Percentiles rank a stretch among this genome's conserved stretches.
phyloP scores from a whole-genome alignment of 1,140 invertebrate species.

The roundworm (Caenorhabditis elegans) region DNA sequence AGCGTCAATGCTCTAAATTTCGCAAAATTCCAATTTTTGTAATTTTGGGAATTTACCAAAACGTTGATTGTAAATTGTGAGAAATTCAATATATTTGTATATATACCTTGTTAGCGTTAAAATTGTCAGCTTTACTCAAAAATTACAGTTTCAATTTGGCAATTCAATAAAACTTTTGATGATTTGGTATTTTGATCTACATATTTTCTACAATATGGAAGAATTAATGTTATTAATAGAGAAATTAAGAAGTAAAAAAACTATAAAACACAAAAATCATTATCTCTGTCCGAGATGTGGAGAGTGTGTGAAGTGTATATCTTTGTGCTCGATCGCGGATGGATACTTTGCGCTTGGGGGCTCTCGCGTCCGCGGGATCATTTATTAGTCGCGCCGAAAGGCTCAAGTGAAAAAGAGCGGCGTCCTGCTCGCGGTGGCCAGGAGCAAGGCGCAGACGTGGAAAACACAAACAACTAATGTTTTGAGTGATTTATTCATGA shows the following conservation, averaged over 20 bases:
- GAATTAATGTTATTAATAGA: background rate
- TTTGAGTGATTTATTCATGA: conserved; percentile 24
- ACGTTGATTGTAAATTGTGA: too few species aligned
- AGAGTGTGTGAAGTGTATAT: conserved; percentile 30
- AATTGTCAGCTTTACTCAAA: too few species aligned
- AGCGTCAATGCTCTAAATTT: too few species aligned
- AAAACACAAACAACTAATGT: conserved; percentile 2
- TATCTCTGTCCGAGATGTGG: background rate
- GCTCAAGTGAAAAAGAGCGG: conserved; percentile 28
- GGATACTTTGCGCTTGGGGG: conserved; percentile 31
- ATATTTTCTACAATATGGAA: background rate
- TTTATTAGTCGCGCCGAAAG: conserved; percentile 25
- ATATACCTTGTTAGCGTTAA: too few species aligned
- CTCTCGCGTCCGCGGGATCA: conserved; percentile 22
- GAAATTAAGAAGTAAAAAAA: background rate
- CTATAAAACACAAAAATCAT: background rate
- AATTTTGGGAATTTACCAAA: too few species aligned
- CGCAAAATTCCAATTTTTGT: too few species aligned
- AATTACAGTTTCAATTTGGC: too few species aligned
- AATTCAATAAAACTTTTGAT: too few species aligned
- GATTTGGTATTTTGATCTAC: too few species aligned
- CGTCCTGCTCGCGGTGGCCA: background rate
- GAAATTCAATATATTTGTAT: too few species aligned
- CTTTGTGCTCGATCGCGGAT: conserved; percentile 22
- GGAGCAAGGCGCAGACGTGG: background rate